Evolutionary conservation across 2,888 invertebrate genomes (phyloP), one percentile per base, ranked within the genome.

Genomic region (Euclidia mi): DNA sequence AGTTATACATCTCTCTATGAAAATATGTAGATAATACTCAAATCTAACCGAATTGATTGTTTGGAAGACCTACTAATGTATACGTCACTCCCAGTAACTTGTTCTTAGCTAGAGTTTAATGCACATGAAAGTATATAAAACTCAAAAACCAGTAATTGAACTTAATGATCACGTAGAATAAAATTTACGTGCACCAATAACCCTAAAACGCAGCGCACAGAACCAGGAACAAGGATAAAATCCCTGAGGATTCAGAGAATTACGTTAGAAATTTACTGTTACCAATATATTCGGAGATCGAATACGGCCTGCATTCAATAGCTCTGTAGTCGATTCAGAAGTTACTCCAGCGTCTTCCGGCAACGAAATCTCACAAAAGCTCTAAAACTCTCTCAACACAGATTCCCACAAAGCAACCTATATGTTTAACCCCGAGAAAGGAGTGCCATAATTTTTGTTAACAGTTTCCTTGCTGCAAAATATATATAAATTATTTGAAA

Each of bases 381-480:
- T 81, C 84, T 85, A 82, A 80, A 84, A 83, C 78, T 73, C 76
- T 80, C 77, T 79, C 66, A 58, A 73, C 71, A 68, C 65, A 61
- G 62, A 65, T n/a, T n/a, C n/a, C n/a, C 67, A 66, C 70, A 76
- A 76, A 43, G 66, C 55, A 79, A 81, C 75, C 79, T 75, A 82
- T 80, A 81, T 67, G 74, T 78, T 82, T 63, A 71, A 72, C 67
- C 69, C 60, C 61, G 38, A 57, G 61, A 67, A 68, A 64, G 52
- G 67, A 71, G 76, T 62, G 76, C 79, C 76, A 83, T 87, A 82
- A 86, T 82, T 88, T 85, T 79, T 76, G 67, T 67, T 78, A 81
- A 84, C 80, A 78, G 83, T 84, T 87, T 88, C 84, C 82, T 79
- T 75, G 66, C 56, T 70, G 73, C 57, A 61, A 76, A 71, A 78